These are phyloP conservation scores for Proterorhinus semilunaris DNA, from an alignment of 2,113 vertebrate genomes.

Conservation along the genomic window DNA sequence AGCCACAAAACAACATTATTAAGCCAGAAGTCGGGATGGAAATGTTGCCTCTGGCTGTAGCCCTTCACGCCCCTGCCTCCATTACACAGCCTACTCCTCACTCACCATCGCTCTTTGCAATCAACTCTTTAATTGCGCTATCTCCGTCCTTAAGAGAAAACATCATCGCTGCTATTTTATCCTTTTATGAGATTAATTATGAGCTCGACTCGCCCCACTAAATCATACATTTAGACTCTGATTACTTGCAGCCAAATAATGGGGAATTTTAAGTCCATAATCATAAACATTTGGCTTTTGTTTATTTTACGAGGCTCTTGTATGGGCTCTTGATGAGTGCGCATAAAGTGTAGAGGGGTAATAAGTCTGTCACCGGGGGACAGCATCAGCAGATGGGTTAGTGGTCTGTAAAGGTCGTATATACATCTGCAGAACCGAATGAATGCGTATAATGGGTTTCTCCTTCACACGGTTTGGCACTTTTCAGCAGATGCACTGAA, in stretches of 20 bases:
- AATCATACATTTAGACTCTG: constrained; percentile 19
- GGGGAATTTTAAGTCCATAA: constrained; percentile 36
- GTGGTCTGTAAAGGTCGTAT: constrained; percentile 59
- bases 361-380: constrained; percentile 53
- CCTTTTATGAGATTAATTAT: constrained; percentile 31
- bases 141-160: constrained; percentile 23
- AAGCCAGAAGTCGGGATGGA: constrained; percentile 29
- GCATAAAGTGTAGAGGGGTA: constrained; percentile 48
- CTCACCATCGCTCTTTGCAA: background rate
- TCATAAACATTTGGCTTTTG: constrained; percentile 41
- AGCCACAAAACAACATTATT: constrained; percentile 42
- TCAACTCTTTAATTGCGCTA: constrained; percentile 3
- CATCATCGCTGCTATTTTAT: constrained; percentile 20
- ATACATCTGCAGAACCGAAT: constrained; percentile 35
- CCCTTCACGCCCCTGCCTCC: constrained; percentile 20
- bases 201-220: constrained; percentile 7
- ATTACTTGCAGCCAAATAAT: constrained; percentile 20
- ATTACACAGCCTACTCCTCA: background rate
- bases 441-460: constrained; percentile 31
- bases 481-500: constrained; percentile 28
- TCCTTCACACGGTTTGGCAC: constrained; percentile 26
- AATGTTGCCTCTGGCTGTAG: constrained; percentile 13
- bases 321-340: constrained; percentile 40
- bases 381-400: constrained; percentile 55
- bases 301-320: constrained; percentile 46